Percentiles rank a stretch among this genome's conserved stretches.
phyloP scores from a whole-genome alignment of 2,888 invertebrate genomes.

The Plemyria rubiginata region DNA sequence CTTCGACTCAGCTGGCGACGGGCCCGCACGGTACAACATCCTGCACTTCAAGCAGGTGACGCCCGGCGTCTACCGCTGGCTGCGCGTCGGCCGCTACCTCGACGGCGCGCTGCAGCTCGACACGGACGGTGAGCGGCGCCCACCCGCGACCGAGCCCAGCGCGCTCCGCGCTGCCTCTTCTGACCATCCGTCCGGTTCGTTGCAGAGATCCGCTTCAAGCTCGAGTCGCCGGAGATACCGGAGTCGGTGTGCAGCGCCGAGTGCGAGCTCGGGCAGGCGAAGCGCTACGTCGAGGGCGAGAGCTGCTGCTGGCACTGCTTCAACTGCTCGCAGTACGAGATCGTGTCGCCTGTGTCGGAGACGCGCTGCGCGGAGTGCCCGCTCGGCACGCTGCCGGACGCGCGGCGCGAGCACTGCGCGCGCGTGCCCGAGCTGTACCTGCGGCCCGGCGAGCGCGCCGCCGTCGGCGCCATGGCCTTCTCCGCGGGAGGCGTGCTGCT shows the following conservation, averaged over 20 bases:
- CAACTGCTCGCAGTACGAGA: slow-evolving; percentile 87
- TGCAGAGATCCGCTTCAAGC: slow-evolving; percentile 92
- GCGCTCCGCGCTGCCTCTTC: not conserved
- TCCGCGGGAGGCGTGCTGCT: slow-evolving; percentile 93
- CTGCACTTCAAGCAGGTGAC: slow-evolving; percentile 95
- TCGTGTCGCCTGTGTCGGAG: slow-evolving; percentile 90
- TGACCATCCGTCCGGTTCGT: not conserved
- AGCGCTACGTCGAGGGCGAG: slow-evolving; percentile 96
- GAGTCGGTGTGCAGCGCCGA: slow-evolving; percentile 96
- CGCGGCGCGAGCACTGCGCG: slow-evolving; percentile 88
- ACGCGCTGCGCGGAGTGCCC: slow-evolving; percentile 93
- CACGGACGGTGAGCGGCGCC: slow-evolving; percentile 87
- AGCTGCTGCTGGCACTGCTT: slow-evolving; percentile 97
- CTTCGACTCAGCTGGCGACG: slow-evolving; percentile 95
- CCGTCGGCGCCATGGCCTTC: slow-evolving; percentile 95
- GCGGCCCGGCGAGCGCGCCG: slow-evolving; percentile 92
- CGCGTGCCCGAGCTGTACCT: slow-evolving; percentile 92
- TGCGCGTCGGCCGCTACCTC: slow-evolving; percentile 93
- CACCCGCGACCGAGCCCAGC: not conserved
- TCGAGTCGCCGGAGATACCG: slow-evolving; percentile 89
- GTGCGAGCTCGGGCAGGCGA: slow-evolving; percentile 95
- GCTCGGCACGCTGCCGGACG: slow-evolving; percentile 92
- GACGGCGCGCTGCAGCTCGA: slow-evolving; percentile 91
- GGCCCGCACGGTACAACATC: slow-evolving; percentile 97
- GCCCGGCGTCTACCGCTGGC: slow-evolving; percentile 91